phyloP scores from a whole-genome alignment of 1,140 invertebrate species.

The Kradibia gibbosae region DNA sequence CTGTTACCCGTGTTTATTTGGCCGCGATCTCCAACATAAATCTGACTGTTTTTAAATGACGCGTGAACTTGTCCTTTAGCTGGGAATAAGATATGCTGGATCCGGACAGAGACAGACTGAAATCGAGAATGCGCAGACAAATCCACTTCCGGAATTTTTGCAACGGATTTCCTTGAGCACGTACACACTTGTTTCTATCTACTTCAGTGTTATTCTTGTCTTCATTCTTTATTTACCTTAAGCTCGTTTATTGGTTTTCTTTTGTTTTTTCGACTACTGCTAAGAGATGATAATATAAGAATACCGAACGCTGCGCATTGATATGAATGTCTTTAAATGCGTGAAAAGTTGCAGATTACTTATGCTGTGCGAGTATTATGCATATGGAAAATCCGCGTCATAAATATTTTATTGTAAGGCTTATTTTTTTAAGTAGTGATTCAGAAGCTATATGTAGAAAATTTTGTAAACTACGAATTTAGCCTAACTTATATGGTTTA shows the following conservation, averaged over 20 bases:
- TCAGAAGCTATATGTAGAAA: background rate
- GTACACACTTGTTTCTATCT: background rate
- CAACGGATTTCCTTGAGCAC: background rate
- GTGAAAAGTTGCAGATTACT: conserved; percentile 48
- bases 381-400: conserved; percentile 2
- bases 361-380: background rate
- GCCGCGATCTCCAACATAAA: conserved; percentile 41
- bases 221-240: background rate
- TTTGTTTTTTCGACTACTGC: background rate
- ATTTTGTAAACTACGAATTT: background rate
- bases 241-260: background rate
- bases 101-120: background rate
- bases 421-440: background rate
- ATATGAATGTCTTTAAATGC: background rate
- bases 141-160: conserved; percentile 39
- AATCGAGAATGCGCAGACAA: background rate
- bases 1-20: conserved; percentile 35
- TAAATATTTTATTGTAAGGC: conserved; percentile 31
- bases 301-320: background rate
- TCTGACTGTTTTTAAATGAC: conserved; percentile 40
- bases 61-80: background rate
- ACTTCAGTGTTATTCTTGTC: background rate
- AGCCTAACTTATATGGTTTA: background rate
- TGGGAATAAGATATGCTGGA: conserved; percentile 37
- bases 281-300: background rate